Conservation (phyloP, 2,888 invertebrate species). For the Erebia epiphron region DNA sequence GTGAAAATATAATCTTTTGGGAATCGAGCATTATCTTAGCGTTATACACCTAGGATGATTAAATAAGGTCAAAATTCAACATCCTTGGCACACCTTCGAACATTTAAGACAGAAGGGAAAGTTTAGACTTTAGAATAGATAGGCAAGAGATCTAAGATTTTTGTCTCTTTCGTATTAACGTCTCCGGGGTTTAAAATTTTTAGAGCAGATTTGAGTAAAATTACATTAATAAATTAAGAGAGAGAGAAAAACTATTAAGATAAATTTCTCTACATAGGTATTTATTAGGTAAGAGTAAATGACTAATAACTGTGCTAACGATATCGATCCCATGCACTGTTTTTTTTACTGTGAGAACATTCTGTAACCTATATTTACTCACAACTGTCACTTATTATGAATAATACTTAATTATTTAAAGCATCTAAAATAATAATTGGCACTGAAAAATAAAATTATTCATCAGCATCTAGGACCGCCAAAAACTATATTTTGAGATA, state of each 20-base stretch:
- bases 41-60: no score
- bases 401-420: constrained; percentile 71
- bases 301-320: constrained; percentile 15
- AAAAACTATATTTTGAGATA: constrained; percentile 27
- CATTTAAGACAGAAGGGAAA: no score
- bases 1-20: neutral
- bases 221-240: neutral
- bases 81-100: no score
- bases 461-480: constrained; percentile 33
- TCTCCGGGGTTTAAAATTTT: no score
- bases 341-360: constrained; percentile 54
- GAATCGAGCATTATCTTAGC: no score
- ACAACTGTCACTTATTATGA: constrained; percentile 67
- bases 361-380: constrained; percentile 68
- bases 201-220: no score
- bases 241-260: constrained; percentile 45
- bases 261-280: constrained; percentile 35
- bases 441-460: constrained; percentile 66
- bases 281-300: constrained; percentile 31
- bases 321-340: constrained; percentile 35
- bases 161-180: no score
- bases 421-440: constrained; percentile 74
- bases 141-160: no score
- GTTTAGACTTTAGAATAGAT: no score
- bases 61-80: no score